phyloP scores from a whole-genome alignment of 2,797 vertebrate species.

The Myoxocephalus aenaeus region DNA sequence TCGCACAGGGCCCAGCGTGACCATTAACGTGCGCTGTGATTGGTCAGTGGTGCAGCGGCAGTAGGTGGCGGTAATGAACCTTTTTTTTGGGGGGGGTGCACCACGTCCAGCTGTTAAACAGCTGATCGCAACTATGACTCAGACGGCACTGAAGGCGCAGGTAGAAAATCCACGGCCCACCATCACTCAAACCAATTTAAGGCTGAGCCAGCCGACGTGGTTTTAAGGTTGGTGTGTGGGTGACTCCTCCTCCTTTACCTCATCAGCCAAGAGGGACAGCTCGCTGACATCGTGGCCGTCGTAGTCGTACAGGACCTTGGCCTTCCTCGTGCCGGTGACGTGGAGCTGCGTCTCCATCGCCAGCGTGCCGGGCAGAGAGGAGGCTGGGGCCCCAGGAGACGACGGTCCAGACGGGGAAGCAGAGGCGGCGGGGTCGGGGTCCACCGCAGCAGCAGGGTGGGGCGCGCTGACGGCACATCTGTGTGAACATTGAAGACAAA shows the following conservation, averaged over 20 bases:
- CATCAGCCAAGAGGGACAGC: constrained; percentile 93
- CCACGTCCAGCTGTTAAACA: too few species aligned
- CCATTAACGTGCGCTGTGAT: too few species aligned
- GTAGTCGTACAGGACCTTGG: constrained; percentile 96
- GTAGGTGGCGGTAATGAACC: too few species aligned
- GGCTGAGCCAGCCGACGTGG: too few species aligned
- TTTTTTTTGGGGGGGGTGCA: too few species aligned
- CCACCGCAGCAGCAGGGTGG: constrained; percentile 70
- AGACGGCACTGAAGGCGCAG: too few species aligned
- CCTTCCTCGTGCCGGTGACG: constrained; percentile 91
- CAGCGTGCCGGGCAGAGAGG: constrained; percentile 74
- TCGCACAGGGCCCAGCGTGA: too few species aligned
- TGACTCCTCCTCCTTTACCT: constrained; percentile 81
- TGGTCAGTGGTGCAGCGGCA: too few species aligned
- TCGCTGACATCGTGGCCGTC: constrained; percentile 93
- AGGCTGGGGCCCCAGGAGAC: constrained; percentile 52
- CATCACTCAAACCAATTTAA: too few species aligned
- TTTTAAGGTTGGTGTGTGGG: too few species aligned
- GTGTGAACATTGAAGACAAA: neutral
- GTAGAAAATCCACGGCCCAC: too few species aligned
- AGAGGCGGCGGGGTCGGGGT: constrained; percentile 79
- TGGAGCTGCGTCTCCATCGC: constrained; percentile 86
- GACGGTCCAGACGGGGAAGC: constrained; percentile 83
- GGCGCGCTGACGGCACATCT: constrained; percentile 78
- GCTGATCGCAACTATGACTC: too few species aligned